These are phyloP conservation scores for Corapipo altera DNA, from an alignment of 2,113 vertebrate species.

Conservation along the genomic window DNA sequence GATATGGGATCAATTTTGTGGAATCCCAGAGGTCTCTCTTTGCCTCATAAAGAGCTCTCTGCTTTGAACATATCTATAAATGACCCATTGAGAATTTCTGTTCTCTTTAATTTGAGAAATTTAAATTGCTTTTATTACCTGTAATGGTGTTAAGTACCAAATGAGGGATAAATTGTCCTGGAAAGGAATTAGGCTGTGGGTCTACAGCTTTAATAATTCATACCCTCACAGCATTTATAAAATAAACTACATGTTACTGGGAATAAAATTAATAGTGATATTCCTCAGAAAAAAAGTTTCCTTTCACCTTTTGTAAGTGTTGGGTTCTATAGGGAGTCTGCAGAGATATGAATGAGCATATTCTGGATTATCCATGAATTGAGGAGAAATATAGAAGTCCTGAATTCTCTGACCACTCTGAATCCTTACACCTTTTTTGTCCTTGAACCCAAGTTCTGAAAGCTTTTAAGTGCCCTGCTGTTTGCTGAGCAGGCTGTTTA, in stretches of 20 bases:
- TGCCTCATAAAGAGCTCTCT: slow-evolving; percentile 54
- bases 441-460: neutral
- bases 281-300: neutral
- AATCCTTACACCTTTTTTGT: neutral
- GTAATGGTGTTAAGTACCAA: slow-evolving; percentile 2
- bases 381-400: neutral
- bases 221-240: neutral
- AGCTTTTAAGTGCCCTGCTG: neutral
- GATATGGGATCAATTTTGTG: slow-evolving; percentile 56
- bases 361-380: neutral
- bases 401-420: neutral
- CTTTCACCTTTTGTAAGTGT: neutral
- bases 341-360: neutral
- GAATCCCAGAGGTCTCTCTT: slow-evolving; percentile 28
- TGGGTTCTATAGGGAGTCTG: neutral
- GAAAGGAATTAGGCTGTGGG: neutral
- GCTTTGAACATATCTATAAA: slow-evolving; percentile 34
- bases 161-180: slow-evolving; percentile 19
- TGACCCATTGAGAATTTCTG: slow-evolving; percentile 52
- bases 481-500: neutral
- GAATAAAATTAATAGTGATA: neutral
- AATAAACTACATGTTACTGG: neutral
- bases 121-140: slow-evolving; percentile 50
- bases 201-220: slow-evolving; percentile 10
- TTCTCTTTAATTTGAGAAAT: slow-evolving; percentile 50